Evolutionary conservation across 92 coral and sea anemone genomes (phyloP), one percentile per base, ranked within the genome.

Genomic region (Scolanthus callimorphus): DNA sequence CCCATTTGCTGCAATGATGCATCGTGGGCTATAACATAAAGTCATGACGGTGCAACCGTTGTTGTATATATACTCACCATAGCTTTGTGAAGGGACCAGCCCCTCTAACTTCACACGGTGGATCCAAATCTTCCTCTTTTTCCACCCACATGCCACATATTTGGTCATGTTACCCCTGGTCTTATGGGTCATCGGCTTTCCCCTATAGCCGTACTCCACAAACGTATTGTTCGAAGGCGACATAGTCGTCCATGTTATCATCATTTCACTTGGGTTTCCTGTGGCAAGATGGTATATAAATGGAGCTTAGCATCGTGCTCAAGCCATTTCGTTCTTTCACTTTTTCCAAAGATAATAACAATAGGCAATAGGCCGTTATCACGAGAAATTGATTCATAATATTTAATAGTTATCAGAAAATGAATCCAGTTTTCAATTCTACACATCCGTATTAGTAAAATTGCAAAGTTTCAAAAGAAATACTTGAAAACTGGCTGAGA

Each of bases 161-260:
- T 80, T 70, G 11, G 76, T 73, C 0, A 79, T 69, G 1, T 27
- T 19, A 45, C 90, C 96, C 29, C 22, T 60, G 8, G 73, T 76
- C 11, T 44, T 69, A 20, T 47, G 48, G 56, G 54, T 49, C 63
- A 84, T 70, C 69, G 80, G 81, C 30, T 84, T 68, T 41, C 62
- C 86, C 63, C 78, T 70, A 47, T 74, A 62, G 24, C 89, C 91
- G 59, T 70, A 92, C 80, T 92, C 96, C 17, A 92, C 98, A 11
- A 69, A 25, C 15, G 76, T 83, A 34, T 78, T 79, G 0, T 34
- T 47, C 1, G 95, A 57, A 39, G 69, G 39, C 1, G 81, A 74
- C 31, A 74, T 20, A 3, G 98, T 92, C 29, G 85, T 64, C 98
- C 98, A 92, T 25, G 98, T 88, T 22, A 92, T 74, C 73, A 89